These are phyloP conservation scores for Ceramica pisi DNA, from an alignment of 2,888 invertebrate genomes.

Conservation along the genomic window DNA sequence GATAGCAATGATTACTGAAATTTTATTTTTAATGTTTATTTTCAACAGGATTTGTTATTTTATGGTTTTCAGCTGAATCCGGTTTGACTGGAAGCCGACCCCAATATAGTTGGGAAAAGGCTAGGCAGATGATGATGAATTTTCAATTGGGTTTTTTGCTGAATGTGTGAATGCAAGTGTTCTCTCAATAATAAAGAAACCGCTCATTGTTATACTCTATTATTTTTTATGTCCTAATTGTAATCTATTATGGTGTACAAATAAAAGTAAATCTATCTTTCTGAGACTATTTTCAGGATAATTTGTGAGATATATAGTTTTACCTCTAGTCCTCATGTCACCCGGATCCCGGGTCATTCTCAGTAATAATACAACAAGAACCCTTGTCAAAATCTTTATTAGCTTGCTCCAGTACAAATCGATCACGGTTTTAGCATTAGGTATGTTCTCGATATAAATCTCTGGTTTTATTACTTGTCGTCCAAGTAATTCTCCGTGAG, in stretches of 20 bases:
- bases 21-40: constrained; percentile 1
- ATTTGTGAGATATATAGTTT: not conserved
- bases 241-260: too few species aligned
- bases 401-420: constrained; percentile 24
- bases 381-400: constrained; percentile 22
- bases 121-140: too few species aligned
- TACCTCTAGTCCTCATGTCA: not conserved
- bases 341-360: not conserved
- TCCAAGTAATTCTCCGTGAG: constrained; percentile 8
- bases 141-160: not conserved
- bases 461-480: constrained; percentile 49
- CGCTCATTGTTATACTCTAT: too few species aligned
- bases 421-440: constrained; percentile 41
- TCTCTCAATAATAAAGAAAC: too few species aligned
- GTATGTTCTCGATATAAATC: constrained; percentile 29
- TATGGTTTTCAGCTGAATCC: not conserved
- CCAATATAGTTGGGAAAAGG: too few species aligned
- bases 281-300: not conserved
- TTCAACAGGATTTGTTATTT: too few species aligned
- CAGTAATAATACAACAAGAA: not conserved
- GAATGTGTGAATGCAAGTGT: not conserved
- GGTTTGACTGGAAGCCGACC: too few species aligned
- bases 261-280: too few species aligned
- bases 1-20: not conserved
- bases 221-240: too few species aligned